Conservation (phyloP, 2,113 vertebrate species). For the Dipodomys spectabilis region DNA sequence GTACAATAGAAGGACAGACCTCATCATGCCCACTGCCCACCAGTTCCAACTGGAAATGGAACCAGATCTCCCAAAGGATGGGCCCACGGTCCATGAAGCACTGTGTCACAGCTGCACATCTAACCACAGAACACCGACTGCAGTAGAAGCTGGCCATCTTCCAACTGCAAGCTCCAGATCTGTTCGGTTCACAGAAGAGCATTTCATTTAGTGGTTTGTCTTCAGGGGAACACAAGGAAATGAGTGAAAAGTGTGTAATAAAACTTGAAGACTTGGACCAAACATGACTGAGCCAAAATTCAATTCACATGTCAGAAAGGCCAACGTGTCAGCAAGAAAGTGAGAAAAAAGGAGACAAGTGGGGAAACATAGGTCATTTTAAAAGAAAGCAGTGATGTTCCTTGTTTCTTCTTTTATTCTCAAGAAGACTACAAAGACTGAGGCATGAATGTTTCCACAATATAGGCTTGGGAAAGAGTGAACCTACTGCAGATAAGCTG, state of each 20-base stretch:
- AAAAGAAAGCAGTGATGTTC: not conserved
- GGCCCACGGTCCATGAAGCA: not conserved
- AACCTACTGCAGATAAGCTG: not conserved
- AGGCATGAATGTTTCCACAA: slow-evolving; percentile 5
- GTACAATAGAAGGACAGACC: not conserved
- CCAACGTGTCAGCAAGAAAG: slow-evolving; percentile 61
- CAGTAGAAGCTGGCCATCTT: slow-evolving; percentile 62
- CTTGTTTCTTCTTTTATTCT: not conserved
- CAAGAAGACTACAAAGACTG: not conserved
- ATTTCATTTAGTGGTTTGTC: slow-evolving; percentile 77
- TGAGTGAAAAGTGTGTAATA: slow-evolving; percentile 84
- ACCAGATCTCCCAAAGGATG: not conserved
- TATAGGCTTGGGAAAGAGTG: slow-evolving; percentile 10
- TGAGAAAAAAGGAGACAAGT: not conserved
- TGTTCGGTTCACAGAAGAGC: slow-evolving; percentile 59
- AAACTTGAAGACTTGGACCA: slow-evolving; percentile 77
- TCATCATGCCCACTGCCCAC: slow-evolving; percentile 13
- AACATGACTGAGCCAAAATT: slow-evolving; percentile 74
- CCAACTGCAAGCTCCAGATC: slow-evolving; percentile 75
- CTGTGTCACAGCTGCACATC: slow-evolving; percentile 23
- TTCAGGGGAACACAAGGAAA: slow-evolving; percentile 86
- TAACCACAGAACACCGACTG: slow-evolving; percentile 10
- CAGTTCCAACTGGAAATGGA: slow-evolving; percentile 31
- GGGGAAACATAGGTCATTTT: not conserved
- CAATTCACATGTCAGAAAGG: slow-evolving; percentile 77